Evolutionary conservation across 2,797 vertebrate species (phyloP).

Genomic region (Tachyglossus aculeatus): DNA sequence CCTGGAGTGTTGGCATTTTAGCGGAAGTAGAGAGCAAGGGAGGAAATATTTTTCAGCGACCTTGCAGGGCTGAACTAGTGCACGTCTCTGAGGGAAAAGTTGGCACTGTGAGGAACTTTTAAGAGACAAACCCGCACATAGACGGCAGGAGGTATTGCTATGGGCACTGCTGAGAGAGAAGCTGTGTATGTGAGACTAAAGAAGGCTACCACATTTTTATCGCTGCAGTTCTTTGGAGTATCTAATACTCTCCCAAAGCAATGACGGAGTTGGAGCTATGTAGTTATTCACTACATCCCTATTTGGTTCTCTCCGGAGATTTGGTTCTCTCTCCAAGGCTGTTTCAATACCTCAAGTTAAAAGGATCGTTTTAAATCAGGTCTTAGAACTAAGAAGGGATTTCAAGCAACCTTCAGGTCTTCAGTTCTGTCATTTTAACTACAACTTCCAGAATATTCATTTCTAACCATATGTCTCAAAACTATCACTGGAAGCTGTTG

Average conservation of each 20-base stretch:
- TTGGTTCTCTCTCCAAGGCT: neutral
- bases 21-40: neutral
- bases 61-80: neutral
- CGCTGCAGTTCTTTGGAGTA: neutral
- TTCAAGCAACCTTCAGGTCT: constrained; percentile 5
- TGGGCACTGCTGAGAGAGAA: rapidly evolving
- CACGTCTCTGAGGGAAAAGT: rapidly evolving
- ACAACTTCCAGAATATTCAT: neutral
- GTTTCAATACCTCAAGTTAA: neutral
- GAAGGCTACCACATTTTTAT: neutral
- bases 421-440: neutral
- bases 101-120: neutral
- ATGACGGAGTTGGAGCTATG: neutral
- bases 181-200: neutral
- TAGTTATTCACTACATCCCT: too few relatives aligned
- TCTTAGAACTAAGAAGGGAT: neutral
- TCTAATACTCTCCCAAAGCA: neutral
- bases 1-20: neutral
- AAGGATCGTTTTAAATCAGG: constrained; percentile 15
- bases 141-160: neutral
- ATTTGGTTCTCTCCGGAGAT: neutral
- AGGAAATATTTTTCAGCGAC: neutral
- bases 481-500: neutral
- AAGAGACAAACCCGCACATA: neutral
- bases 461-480: neutral